These are phyloP conservation scores for Carassius auratus DNA, from an alignment of 2,113 vertebrate genomes.

Conservation along the genomic window DNA sequence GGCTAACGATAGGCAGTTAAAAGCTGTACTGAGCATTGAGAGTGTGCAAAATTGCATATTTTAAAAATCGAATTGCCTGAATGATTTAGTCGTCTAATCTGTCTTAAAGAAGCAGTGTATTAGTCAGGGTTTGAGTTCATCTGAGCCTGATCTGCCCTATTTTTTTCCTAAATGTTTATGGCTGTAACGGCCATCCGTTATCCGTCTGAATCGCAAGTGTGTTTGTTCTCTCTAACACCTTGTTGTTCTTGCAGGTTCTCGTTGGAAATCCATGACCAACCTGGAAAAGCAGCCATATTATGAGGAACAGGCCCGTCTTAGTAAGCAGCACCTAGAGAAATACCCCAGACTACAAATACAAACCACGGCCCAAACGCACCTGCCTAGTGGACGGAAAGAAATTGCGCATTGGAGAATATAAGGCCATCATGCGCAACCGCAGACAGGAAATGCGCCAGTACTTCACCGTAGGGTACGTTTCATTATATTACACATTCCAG, in stretches of 20 bases:
- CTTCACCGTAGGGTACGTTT: conserved; percentile 91
- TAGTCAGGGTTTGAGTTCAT: not conserved
- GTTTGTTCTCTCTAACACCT: not conserved
- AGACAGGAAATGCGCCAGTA: conserved; percentile 98
- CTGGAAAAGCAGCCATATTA: conserved; percentile 99
- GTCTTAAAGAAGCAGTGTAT: conserved; percentile 1
- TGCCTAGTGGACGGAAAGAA: conserved; percentile 98
- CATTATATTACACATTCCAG: not conserved
- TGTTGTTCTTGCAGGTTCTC: conserved; percentile 80
- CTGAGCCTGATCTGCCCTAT: not conserved
- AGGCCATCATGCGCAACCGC: conserved; percentile 95
- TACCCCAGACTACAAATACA: conserved; percentile 99
- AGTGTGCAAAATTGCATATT: conserved; percentile 14
- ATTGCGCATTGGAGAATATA: conserved; percentile 84
- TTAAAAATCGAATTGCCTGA: not conserved
- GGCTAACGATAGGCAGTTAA: conserved; percentile 19
- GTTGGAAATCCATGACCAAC: conserved; percentile 99
- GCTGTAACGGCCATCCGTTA: not conserved
- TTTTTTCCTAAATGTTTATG: not conserved
- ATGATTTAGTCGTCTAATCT: not conserved
- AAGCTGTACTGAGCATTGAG: conserved; percentile 3
- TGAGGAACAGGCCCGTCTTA: conserved; percentile 96
- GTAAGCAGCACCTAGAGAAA: conserved; percentile 98
- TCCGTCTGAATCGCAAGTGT: conserved; percentile 13
- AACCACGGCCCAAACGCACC: conserved; percentile 95